These are phyloP conservation scores for Linyphia triangularis DNA, from an alignment of 2,888 invertebrate genomes.

Conservation along the genomic window DNA sequence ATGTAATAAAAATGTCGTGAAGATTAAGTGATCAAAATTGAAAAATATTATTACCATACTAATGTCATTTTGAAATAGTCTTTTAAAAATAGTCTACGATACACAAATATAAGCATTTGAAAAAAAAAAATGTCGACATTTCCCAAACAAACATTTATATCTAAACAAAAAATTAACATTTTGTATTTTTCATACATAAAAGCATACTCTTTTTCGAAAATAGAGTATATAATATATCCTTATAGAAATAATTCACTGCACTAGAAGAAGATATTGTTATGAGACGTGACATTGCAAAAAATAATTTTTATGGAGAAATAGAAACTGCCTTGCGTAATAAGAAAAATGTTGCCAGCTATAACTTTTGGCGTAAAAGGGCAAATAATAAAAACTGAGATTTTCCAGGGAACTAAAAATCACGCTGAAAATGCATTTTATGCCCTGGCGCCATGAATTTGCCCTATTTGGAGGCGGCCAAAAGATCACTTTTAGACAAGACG, in stretches of 20 bases:
- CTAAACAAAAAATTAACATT: background rate
- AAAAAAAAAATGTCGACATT: too few species aligned
- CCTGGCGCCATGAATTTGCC: constrained; percentile 62
- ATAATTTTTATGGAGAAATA: background rate
- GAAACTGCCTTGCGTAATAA: background rate
- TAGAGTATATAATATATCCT: too few species aligned
- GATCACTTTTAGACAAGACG: constrained; percentile 55
- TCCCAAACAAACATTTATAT: too few species aligned
- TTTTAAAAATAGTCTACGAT: too few species aligned
- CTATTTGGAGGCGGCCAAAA: constrained; percentile 56
- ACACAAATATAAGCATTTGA: too few species aligned
- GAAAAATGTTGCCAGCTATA: constrained; percentile 36
- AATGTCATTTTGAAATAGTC: too few species aligned
- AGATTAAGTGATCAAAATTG: too few species aligned
- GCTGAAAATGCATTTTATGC: constrained; percentile 44
- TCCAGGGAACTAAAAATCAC: constrained; percentile 46
- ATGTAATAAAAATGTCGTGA: too few species aligned
- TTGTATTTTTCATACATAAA: background rate
- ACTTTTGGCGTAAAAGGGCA: constrained; percentile 13
- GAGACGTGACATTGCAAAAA: background rate
- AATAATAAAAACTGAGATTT: constrained; percentile 53
- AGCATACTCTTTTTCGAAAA: background rate
- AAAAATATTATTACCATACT: too few species aligned
- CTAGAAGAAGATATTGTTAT: background rate
- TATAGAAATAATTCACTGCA: background rate